A percentile compares a stretch with the other conserved stretches of the same genome.
Conservation (phyloP, 2,797 vertebrate species). For the Parauchenoglanis punctatus region DNA sequence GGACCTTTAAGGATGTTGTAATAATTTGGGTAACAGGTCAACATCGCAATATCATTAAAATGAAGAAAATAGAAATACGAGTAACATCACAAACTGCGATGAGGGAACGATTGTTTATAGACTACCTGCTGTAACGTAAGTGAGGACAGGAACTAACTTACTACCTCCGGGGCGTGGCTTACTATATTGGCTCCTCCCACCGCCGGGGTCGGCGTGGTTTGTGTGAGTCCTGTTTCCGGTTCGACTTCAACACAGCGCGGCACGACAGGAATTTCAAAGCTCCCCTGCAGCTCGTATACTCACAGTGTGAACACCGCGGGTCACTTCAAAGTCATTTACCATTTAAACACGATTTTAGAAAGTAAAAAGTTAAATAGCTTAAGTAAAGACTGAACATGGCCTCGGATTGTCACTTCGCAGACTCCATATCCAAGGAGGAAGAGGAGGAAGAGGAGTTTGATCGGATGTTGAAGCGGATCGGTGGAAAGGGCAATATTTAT, state of each 20-base stretch:
- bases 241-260: neutral
- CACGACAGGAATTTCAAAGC: neutral
- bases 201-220: neutral
- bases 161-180: slow-evolving; percentile 17
- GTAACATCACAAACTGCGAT: too few species aligned
- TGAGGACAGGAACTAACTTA: neutral
- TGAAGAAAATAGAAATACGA: too few species aligned
- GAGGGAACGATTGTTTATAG: neutral
- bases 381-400: slow-evolving; percentile 58
- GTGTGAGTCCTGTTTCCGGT: neutral
- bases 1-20: too few species aligned
- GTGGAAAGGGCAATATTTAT: slow-evolving; percentile 73
- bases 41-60: too few species aligned
- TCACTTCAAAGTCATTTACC: neutral
- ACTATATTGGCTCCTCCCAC: neutral
- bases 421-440: slow-evolving; percentile 20
- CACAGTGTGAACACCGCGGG: neutral
- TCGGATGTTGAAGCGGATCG: slow-evolving; percentile 66
- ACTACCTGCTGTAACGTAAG: neutral
- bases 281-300: neutral
- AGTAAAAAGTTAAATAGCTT: neutral
- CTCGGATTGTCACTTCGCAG: slow-evolving; percentile 35
- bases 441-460: slow-evolving; percentile 70
- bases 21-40: too few species aligned
- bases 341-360: neutral